A percentile compares a stretch with the other conserved stretches of the same genome.
These are phyloP conservation scores for Syngnathus rostellatus DNA, from an alignment of 2,797 vertebrate genomes.

Conservation along the genomic window DNA sequence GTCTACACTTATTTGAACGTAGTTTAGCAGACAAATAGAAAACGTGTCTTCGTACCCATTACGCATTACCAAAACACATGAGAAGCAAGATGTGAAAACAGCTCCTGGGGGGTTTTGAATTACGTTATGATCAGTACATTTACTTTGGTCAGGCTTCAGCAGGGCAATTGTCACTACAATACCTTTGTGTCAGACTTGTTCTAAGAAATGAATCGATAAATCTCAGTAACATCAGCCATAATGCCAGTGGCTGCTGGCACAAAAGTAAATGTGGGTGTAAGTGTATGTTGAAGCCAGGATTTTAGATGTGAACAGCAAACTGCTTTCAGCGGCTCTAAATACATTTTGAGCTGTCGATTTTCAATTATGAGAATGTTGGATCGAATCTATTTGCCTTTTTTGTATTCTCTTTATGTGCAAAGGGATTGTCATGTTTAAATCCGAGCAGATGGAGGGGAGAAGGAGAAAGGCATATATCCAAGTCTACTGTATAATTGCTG, in stretches of 20 bases:
- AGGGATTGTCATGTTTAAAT: slow-evolving; percentile 14
- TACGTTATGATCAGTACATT: neutral
- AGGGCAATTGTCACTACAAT: slow-evolving; percentile 16
- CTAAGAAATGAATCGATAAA: slow-evolving; percentile 43
- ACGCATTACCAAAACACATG: neutral
- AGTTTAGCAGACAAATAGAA: neutral
- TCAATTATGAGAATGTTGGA: slow-evolving; percentile 28
- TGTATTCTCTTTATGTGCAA: slow-evolving; percentile 25
- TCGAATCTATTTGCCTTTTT: slow-evolving; percentile 9
- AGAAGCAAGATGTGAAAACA: neutral
- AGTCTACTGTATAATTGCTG: slow-evolving; percentile 12
- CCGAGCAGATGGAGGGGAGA: neutral
- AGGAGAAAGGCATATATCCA: slow-evolving; percentile 15
- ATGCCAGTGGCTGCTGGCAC: slow-evolving; percentile 36
- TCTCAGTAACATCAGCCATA: slow-evolving; percentile 35
- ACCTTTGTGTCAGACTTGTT: slow-evolving; percentile 38
- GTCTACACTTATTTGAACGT: neutral
- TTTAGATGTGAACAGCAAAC: slow-evolving; percentile 45
- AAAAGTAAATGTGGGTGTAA: slow-evolving; percentile 44
- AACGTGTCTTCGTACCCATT: neutral
- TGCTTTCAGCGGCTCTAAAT: slow-evolving; percentile 39
- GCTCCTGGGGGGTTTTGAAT: neutral
- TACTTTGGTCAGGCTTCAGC: neutral
- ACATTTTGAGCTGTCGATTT: slow-evolving; percentile 36
- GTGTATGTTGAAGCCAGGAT: slow-evolving; percentile 52